Base-by-base conservation (phyloP, 2,888 invertebrate species). In the Frankliniella fusca region DNA sequence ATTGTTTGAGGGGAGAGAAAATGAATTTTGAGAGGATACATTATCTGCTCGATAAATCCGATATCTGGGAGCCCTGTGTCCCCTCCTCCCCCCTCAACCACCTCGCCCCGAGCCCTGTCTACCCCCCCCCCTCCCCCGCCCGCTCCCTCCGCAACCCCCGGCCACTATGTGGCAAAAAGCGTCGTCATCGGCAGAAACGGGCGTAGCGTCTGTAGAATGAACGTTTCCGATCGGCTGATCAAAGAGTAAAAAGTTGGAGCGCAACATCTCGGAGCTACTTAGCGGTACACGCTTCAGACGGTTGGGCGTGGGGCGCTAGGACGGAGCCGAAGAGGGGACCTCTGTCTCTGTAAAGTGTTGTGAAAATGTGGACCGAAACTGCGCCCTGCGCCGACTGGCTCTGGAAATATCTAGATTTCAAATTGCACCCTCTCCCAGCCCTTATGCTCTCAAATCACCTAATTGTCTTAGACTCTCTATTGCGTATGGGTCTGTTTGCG, bases 11-110 rank as follows among this genome's bases (percentile, higher is more conserved):
- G 70, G 27, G 12, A 23, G 70, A 76, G 70, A 27, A 76, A 76
- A 76, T 76, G 70, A 76, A 76, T 76, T 76, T 76, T 76, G 27
- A 76, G 70, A 76, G 70, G 70, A 76, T 76, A 76, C 70, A 76
- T 76, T 76, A 76, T 76, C 70, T 76, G 70, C 23, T 76, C 70
- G 70, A 76, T 76, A 76, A 27, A 76, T 76, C 70, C 70, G 70
- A 76, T 76, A 76, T 76, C 70, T 76, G 70, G 70, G 23, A 12
- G 70, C 70, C 61, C n/a, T 5, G 15, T n/a, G 15, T n/a, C 15
- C 61, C 61, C 61, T 7, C 15, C 61, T 38, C 61, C 0, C 20
- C 61, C 54, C 8, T 18, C 54, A 54, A 18, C 15, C 7, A 1
- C 61, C 54, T 9, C 7, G n/a, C 61, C 7, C n/a, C 15, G 15